phyloP scores from a whole-genome alignment of 2,113 vertebrate species.

The Cephalopterus ornatus region DNA sequence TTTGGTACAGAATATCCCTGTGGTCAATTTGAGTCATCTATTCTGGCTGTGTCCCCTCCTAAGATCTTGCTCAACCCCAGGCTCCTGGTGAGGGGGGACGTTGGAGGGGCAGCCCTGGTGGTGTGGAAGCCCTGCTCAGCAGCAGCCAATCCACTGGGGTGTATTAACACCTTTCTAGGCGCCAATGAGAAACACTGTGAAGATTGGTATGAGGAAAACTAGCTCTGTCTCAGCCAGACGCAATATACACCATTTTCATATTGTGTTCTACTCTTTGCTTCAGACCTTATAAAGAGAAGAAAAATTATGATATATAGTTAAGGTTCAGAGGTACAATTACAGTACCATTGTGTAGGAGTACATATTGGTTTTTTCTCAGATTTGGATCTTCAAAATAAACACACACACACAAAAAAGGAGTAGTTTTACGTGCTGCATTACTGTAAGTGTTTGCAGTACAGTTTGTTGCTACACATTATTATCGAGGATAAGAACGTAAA shows the following conservation, averaged over 20 bases:
- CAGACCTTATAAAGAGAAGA: background rate
- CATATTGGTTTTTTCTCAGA: accelerated
- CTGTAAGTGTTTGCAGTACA: background rate
- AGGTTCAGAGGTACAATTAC: background rate
- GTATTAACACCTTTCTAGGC: background rate
- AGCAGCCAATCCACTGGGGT: background rate
- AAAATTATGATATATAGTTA: background rate
- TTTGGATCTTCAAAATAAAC: background rate
- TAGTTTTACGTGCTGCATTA: background rate
- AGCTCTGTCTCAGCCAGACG: background rate
- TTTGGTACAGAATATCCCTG: no score
- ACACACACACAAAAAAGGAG: background rate
- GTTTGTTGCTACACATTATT: background rate
- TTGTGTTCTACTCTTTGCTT: background rate
- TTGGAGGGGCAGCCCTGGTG: background rate
- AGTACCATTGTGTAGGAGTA: background rate
- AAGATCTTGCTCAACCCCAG: background rate
- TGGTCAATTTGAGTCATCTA: background rate
- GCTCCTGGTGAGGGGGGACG: background rate
- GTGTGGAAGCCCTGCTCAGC: background rate
- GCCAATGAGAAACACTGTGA: accelerated
- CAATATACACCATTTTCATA: background rate
- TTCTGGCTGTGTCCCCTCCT: background rate
- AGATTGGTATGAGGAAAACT: background rate
- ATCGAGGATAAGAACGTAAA: background rate